Conservation (phyloP, 2,113 vertebrate species). For the Puma concolor region DNA sequence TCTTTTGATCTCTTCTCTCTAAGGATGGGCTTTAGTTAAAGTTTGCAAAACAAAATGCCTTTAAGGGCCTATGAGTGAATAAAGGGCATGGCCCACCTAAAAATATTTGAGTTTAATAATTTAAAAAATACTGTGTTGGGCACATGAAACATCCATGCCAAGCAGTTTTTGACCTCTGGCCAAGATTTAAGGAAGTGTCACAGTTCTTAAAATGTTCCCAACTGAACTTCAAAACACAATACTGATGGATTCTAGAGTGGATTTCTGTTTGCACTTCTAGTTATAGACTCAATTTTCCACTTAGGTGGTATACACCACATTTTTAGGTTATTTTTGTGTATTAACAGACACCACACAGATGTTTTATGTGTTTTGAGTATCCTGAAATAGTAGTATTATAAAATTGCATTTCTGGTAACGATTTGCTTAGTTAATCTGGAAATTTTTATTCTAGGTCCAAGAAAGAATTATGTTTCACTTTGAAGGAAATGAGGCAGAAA, state of each 20-base stretch:
- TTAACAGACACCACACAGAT: slow-evolving; percentile 65
- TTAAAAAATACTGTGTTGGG: background rate
- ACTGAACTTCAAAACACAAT: background rate
- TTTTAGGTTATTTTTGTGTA: slow-evolving; percentile 47
- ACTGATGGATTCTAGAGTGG: background rate
- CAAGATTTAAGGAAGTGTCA: background rate
- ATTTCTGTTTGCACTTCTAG: background rate
- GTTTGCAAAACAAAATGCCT: background rate
- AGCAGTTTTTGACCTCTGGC: background rate
- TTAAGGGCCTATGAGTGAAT: background rate
- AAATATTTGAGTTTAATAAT: background rate
- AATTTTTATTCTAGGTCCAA: slow-evolving; percentile 62
- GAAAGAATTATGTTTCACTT: slow-evolving; percentile 68
- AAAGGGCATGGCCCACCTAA: background rate
- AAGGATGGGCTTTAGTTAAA: background rate
- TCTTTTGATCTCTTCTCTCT: background rate
- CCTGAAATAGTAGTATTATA: slow-evolving; percentile 67
- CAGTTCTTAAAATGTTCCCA: slow-evolving; percentile 19
- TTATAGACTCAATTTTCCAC: slow-evolving; percentile 40
- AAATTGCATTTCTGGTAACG: slow-evolving; percentile 76
- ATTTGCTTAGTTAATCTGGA: slow-evolving; percentile 79
- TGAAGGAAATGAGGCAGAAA: slow-evolving; percentile 68
- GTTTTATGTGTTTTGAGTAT: slow-evolving; percentile 67
- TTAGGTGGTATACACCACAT: slow-evolving; percentile 18
- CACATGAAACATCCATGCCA: slow-evolving; percentile 31